phyloP scores from a whole-genome alignment of 2,888 invertebrate species.

The Sussaba pulchella region DNA sequence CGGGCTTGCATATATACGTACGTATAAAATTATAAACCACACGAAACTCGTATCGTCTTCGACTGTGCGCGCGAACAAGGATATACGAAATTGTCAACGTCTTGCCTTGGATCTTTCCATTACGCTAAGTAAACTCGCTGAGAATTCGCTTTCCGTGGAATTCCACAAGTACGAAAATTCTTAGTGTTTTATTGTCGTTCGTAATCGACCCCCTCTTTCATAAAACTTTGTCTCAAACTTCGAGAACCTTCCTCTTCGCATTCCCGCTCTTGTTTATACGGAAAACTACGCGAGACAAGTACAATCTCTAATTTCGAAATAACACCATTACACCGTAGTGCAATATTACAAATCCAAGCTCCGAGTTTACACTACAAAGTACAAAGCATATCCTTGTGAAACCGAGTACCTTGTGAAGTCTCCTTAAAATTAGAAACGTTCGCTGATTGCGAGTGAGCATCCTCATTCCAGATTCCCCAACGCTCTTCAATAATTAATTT shows the following conservation, averaged over 20 bases:
- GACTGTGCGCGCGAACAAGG: too few relatives aligned
- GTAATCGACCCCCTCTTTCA: not conserved
- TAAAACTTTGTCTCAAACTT: not conserved
- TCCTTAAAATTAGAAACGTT: slow-evolving; percentile 1
- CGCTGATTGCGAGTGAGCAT: slow-evolving; percentile 8
- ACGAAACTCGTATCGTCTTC: too few relatives aligned
- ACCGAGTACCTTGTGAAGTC: not conserved
- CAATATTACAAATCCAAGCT: slow-evolving; percentile 2
- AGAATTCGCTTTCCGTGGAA: not conserved
- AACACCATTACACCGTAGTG: slow-evolving; percentile 9
- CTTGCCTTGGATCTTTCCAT: not conserved
- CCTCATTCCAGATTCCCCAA: not conserved
- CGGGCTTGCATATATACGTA: too few relatives aligned
- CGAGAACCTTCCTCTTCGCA: not conserved
- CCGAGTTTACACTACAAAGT: slow-evolving; percentile 1
- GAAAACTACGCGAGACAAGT: slow-evolving; percentile 25
- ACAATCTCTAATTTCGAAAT: slow-evolving; percentile 23
- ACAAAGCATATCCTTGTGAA: not conserved
- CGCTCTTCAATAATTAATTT: slow-evolving; percentile 3
- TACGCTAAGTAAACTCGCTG: not conserved
- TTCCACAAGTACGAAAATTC: not conserved
- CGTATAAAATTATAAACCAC: too few relatives aligned
- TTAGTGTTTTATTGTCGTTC: not conserved
- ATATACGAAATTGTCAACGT: not conserved
- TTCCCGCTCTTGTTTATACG: slow-evolving; percentile 1